Evolutionary conservation across 2,888 invertebrate genomes (phyloP), one percentile per base, ranked within the genome.

Genomic region (Cylloceria caligata): DNA sequence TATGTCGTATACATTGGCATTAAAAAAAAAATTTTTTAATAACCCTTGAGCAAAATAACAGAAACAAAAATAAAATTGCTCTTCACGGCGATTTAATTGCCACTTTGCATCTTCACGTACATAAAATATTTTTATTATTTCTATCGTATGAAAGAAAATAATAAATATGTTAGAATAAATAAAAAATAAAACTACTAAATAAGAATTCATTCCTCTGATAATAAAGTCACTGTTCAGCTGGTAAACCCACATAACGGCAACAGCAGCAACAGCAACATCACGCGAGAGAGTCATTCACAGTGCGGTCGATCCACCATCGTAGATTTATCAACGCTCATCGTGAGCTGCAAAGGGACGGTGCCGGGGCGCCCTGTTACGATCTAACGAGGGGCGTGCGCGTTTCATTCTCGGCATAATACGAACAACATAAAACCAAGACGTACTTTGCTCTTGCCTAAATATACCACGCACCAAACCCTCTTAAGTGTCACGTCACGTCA

Each of bases 251-350:
- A 19, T 4, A 47, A 4, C 47, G 3, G 19, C 16, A 47, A 7
- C 21, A 67, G n/a, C 64, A 24, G 52, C 27, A 57, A 39, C 57
- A 45, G 21, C 30, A 19, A 45, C 71, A 47, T 19, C 45, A n/a
- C 45, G 60, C 34, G 30, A 71, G 49, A 21, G 36, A 34, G 45
- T 60, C 60, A 60, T 72, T 72, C 60, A 45, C 45, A 21, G 27
- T 30, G 45, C 72, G 60, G 42, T 34, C 30, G 36, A 55, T 60
- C n/a, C 60, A 49, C 24, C 76, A 60, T 76, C 72, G 67, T 68
- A 68, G 72, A 77, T 77, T 73, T 76, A 77, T 77, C 68, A 73
- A 77, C 62, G 62, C 49, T 64, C 21, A 19, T 49, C 30, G 39
- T 36, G 55, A 39, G 55, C 16, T 42, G 55, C 13, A 64, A 39